A percentile compares a stretch with the other conserved stretches of the same genome.
phyloP scores from a whole-genome alignment of 1,140 invertebrate genomes.

The Drosophila trapezifrons region DNA sequence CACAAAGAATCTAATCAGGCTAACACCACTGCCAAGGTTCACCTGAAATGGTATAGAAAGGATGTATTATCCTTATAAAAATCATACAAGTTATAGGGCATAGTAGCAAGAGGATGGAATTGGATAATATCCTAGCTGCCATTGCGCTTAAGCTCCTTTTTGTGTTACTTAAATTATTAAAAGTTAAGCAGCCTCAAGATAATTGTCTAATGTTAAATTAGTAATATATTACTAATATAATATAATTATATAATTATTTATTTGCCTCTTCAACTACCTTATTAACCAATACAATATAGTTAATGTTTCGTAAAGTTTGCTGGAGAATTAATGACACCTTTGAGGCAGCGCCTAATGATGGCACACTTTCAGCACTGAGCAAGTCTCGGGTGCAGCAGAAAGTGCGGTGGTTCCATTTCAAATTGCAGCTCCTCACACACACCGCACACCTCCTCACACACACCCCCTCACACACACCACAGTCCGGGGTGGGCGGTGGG shows the following conservation, averaged over 20 bases:
- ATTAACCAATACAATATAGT: background rate
- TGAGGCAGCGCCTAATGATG: conserved; percentile 30
- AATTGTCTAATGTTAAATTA: no score
- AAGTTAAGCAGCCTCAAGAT: background rate
- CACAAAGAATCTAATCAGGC: no score
- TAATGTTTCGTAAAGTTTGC: conserved; percentile 5
- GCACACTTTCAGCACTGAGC: conserved; percentile 53
- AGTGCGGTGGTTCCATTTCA: conserved; percentile 61
- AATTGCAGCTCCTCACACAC: conserved; percentile 52
- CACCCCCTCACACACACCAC: background rate
- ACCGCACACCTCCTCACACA: background rate
- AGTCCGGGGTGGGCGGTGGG: conserved; percentile 26
- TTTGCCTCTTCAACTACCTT: no score
- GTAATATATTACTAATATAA: no score
- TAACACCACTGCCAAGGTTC: no score
- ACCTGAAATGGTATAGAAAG: no score
- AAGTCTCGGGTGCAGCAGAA: conserved; percentile 47
- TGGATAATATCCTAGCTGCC: background rate
- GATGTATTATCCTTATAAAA: no score
- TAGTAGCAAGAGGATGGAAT: background rate
- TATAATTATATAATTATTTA: no score
- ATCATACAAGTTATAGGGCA: background rate
- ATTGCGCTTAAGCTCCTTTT: no score
- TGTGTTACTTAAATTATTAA: no score
- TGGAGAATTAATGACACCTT: conserved; percentile 20